Base-by-base conservation (phyloP, 2,888 invertebrate genomes). In the Cynaeus angustus region DNA sequence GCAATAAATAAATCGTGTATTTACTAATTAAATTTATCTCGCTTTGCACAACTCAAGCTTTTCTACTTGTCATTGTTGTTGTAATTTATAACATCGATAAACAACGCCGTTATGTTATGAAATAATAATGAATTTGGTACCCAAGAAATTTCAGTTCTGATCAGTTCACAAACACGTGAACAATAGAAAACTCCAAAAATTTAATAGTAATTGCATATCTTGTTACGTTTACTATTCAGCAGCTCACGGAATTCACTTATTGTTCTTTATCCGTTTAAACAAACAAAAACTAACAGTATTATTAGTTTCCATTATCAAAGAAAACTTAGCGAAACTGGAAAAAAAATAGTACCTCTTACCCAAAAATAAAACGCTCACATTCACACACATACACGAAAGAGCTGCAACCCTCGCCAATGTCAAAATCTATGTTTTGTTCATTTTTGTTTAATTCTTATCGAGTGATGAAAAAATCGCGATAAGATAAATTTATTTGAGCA, bases 361-460 rank as follows among this genome's bases (percentile, higher is more conserved):
- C 16, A 9, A 26, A 21, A 26, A 58, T 45, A n/a, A 45, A 58
- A 58, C 28, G 14, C 33, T 53, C 45, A 59, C 59, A 46, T 46
- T 37, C 59, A 59, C 59, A 46, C 45, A 59, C 41, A 41, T 13
- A 10, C 12, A 41, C 41, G 12, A 2, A 12, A 59, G 33, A 13
- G 12, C 9, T 33, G 13, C 46, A 14, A 37, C 10, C 13, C 14
- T 13, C 16, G 45, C 33, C 59, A 46, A 59, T 46, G 58, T 58
- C 58, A 58, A 58, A 45, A 45, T 10, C 58, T 26, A n/a, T n/a
- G 14, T 43, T 58, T 58, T 9, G 33, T 33, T 6, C 14, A 59
- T 59, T 46, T 59, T 59, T 59, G 21, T 12, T n/a, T 12, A 33
- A 43, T 46, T 59, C 46, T 59, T 59, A 59, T 59, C 59, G 9